These are phyloP conservation scores for Oncorhynchus gorbuscha DNA, from an alignment of 2,113 vertebrate species.

Conservation along the genomic window DNA sequence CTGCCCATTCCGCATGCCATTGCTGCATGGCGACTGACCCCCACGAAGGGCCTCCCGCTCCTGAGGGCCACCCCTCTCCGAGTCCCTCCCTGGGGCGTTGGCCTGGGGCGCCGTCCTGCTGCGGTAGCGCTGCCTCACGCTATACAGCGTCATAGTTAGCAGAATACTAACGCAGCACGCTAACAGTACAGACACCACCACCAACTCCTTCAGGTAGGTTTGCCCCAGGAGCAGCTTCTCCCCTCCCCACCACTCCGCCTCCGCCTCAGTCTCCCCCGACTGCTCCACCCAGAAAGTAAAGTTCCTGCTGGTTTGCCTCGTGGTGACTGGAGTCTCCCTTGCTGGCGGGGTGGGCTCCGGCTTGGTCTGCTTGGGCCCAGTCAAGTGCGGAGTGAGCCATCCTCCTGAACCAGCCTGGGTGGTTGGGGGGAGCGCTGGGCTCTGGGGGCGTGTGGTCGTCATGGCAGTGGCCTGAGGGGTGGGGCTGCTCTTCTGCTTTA, in stretches of 20 bases:
- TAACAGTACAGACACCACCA: conserved; percentile 66
- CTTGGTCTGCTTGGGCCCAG: neutral
- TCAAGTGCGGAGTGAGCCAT: neutral
- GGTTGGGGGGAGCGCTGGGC: neutral
- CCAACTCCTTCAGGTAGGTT: conserved; percentile 68
- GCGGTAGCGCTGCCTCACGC: conserved; percentile 44
- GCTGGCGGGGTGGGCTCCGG: neutral
- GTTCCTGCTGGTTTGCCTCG: conserved; percentile 11
- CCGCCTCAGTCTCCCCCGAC: conserved; percentile 7
- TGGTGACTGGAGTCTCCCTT: conserved; percentile 14
- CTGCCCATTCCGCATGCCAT: conserved; percentile 39
- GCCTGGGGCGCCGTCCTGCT: conserved; percentile 50
- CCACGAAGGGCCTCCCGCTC: conserved; percentile 56
- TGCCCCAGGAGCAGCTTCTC: conserved; percentile 13
- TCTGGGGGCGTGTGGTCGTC: neutral
- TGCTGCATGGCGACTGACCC: conserved; percentile 8
- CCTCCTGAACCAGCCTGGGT: neutral
- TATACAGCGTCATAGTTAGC: conserved; percentile 51
- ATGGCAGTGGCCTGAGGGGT: neutral
- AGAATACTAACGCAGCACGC: conserved; percentile 60
- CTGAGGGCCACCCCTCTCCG: conserved; percentile 22
- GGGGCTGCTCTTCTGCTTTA: conserved; percentile 58
- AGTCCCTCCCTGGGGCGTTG: conserved; percentile 13
- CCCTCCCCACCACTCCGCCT: conserved; percentile 4
- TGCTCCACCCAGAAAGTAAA: neutral